Base-by-base conservation (phyloP, 1,140 invertebrate genomes). In the Phymastichus coffea region DNA sequence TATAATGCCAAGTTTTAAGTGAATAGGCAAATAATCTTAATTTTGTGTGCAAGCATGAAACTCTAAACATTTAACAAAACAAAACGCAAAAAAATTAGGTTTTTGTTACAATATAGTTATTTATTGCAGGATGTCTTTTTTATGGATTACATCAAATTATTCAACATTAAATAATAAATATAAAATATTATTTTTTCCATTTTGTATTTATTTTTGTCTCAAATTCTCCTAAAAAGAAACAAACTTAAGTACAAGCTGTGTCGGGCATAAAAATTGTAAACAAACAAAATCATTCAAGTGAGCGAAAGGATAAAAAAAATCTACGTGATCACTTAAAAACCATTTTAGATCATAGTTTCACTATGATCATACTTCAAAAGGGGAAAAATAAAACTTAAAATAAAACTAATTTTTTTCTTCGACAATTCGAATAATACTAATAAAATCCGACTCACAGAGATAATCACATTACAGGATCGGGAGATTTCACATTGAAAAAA, bases 111-210 rank as follows among this genome's bases (percentile, higher is more conserved):
- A 30, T 48, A 12, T n/a, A 37, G 19, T 9, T 38, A 43, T 58
- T 58, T 51, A 58, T 58, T 58, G 25, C 19, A 22, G 4, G 19
- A 28, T 57, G 38, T 57, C 7, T 37, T 56, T 55, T 23, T n/a
- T 25, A 23, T n/a, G 25, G 33, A 35, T 17, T 58, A 58, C 47
- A 52, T 59, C 52, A 59, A 52, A 59, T 51, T 52, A 59, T 59
- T 52, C 41, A 59, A 59, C 48, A 46, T 58, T 15, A 58, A 58
- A 58, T 59, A 59, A 59, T 52, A 53, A 44, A 59, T 51, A 46
- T 38, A 59, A 57, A 43, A 58, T 17, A 22, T 20, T 55, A 22
- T 46, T 25, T 46, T 46, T 25, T 47, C 4, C 2, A 43, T 35
- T 55, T 44, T 55, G 20, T 55, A 46, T 46, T 44, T 40, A n/a